Percentiles rank a stretch among this genome's conserved stretches.
Conservation (phyloP, 2,113 vertebrate species). For the Psittacus erithacus region DNA sequence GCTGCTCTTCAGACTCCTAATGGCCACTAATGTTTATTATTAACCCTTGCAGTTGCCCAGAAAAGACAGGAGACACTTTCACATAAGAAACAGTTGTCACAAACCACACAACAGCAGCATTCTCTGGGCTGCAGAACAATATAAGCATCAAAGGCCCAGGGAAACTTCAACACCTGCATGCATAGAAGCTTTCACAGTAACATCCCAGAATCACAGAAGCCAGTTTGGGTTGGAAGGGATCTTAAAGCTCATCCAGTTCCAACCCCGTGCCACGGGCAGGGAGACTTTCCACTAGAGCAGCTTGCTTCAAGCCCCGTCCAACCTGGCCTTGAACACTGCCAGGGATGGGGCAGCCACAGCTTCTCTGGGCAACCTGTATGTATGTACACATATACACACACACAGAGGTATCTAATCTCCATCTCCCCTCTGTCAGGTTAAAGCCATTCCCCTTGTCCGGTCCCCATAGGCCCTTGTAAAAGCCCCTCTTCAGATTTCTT, state of each 20-base stretch:
- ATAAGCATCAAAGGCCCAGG: background rate
- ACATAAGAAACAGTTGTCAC: background rate
- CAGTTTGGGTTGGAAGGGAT: background rate
- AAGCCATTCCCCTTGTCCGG: background rate
- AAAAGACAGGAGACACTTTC: background rate
- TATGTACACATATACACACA: no score
- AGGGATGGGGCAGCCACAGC: background rate
- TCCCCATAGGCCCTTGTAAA: no score
- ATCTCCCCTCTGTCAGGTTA: background rate
- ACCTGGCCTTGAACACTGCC: background rate
- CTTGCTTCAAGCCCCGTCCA: background rate
- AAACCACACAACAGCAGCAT: background rate
- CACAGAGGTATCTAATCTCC: background rate
- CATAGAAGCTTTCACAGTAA: background rate
- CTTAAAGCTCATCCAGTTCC: background rate
- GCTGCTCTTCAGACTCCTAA: background rate
- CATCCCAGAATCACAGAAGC: background rate
- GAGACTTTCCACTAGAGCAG: background rate
- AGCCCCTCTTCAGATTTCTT: no score
- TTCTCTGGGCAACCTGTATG: no score
- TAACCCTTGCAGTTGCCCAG: background rate
- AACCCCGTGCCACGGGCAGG: background rate
- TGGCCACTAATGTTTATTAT: background rate
- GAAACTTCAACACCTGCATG: background rate
- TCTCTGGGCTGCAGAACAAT: background rate